These are phyloP conservation scores for Stichodactyla mertensii DNA, from an alignment of 64 coral and sea anemone species.

Conservation along the genomic window DNA sequence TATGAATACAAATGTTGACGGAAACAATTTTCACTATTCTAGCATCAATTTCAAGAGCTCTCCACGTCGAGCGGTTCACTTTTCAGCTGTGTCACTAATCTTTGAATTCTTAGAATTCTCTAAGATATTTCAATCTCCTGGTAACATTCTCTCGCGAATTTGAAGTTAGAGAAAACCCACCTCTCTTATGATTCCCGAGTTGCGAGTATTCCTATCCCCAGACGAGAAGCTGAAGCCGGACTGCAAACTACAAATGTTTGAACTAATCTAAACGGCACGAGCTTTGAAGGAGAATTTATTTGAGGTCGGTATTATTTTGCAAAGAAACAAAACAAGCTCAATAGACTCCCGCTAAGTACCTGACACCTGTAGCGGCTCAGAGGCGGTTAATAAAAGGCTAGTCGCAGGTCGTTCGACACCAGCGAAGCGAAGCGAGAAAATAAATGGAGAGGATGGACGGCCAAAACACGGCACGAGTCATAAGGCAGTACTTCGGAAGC, in stretches of 20 bases:
- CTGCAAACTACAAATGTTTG: not conserved
- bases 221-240: not conserved
- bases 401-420: not conserved
- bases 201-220: not conserved
- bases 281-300: constrained; percentile 1
- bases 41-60: not conserved
- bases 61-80: not conserved
- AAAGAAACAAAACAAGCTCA: not conserved
- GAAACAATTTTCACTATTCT: not conserved
- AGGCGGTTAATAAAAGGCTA: not conserved
- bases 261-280: not conserved
- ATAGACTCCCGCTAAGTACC: constrained; percentile 8
- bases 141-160: not conserved
- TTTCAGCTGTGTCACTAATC: not conserved
- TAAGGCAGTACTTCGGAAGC: too few relatives aligned
- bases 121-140: not conserved
- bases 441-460: not conserved
- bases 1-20: not conserved
- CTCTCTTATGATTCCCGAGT: not conserved
- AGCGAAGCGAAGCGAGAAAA: not conserved
- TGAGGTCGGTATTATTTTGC: not conserved
- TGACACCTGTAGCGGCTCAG: constrained; percentile 6
- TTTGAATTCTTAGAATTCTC: not conserved
- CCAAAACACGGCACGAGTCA: not conserved
- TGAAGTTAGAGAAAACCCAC: not conserved